Evolutionary conservation across 2,888 invertebrate species (phyloP).

Genomic region (Spisula solida): DNA sequence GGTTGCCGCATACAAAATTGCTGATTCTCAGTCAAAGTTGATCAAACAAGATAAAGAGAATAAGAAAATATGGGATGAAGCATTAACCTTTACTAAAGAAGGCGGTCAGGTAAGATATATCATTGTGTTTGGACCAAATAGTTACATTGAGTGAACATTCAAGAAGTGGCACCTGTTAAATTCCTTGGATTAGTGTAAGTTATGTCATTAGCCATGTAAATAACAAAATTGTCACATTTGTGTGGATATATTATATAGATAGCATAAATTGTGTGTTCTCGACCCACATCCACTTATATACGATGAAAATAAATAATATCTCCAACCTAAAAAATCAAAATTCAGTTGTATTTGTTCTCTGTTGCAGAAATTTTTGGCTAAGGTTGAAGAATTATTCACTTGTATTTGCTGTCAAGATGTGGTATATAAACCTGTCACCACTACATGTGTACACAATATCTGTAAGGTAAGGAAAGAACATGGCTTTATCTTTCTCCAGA

Average conservation of each 20-base stretch:
- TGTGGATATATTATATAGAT: no score
- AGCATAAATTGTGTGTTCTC: no score
- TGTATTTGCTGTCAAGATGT: conserved; percentile 94
- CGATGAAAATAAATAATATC: no score
- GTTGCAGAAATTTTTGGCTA: conserved; percentile 90
- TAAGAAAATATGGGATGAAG: conserved; percentile 91
- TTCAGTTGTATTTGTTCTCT: background rate
- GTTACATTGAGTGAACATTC: no score
- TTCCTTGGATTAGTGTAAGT: no score
- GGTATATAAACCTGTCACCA: conserved; percentile 92
- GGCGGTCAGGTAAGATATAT: conserved; percentile 79
- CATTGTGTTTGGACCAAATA: no score
- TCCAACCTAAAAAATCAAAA: no score
- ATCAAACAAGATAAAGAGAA: conserved; percentile 90
- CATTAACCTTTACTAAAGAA: conserved; percentile 88
- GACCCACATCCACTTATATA: no score
- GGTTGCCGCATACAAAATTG: conserved; percentile 87
- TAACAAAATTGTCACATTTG: no score
- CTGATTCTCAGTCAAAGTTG: conserved; percentile 86
- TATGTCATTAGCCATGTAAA: no score
- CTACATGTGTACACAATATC: conserved; percentile 92
- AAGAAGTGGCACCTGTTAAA: no score
- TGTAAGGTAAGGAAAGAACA: conserved; percentile 89
- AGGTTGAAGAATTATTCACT: conserved; percentile 91
- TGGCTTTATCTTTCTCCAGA: background rate